phyloP scores from a whole-genome alignment of 1,140 invertebrate genomes.

The Dryas iulia region DNA sequence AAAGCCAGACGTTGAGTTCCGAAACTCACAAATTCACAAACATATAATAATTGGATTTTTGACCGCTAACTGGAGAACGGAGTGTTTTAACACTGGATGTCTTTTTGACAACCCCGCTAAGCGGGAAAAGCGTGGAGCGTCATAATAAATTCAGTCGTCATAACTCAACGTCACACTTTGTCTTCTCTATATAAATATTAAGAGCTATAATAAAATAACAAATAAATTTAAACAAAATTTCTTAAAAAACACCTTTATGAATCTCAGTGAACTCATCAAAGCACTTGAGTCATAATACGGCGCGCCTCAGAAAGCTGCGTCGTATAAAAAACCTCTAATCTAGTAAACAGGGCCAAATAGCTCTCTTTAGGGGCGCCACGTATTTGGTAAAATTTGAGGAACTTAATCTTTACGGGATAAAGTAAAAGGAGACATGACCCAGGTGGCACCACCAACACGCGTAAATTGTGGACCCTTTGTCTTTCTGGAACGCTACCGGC shows the following conservation, averaged over 20 bases:
- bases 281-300: constrained; percentile 19
- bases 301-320: constrained; percentile 49
- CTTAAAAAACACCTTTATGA: background rate
- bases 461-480: constrained; percentile 65
- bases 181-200: too few relatives aligned
- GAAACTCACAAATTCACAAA: too few relatives aligned
- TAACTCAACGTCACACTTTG: too few relatives aligned
- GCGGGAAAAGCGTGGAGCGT: too few relatives aligned
- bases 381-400: constrained; percentile 63
- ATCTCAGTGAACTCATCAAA: background rate
- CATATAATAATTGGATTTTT: too few relatives aligned
- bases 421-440: constrained; percentile 78
- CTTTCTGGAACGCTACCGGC: constrained; percentile 51
- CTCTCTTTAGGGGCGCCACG: constrained; percentile 72
- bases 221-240: background rate
- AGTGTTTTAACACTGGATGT: too few relatives aligned
- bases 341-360: constrained; percentile 78
- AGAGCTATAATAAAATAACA: too few relatives aligned
- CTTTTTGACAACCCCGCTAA: too few relatives aligned
- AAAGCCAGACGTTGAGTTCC: too few relatives aligned
- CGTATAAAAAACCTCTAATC: constrained; percentile 77
- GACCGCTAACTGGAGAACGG: too few relatives aligned
- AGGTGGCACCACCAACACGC: constrained; percentile 63
- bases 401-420: constrained; percentile 78
- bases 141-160: too few relatives aligned